Evolutionary conservation across 2,113 vertebrate genomes (phyloP).

Genomic region (Hucho hucho): DNA sequence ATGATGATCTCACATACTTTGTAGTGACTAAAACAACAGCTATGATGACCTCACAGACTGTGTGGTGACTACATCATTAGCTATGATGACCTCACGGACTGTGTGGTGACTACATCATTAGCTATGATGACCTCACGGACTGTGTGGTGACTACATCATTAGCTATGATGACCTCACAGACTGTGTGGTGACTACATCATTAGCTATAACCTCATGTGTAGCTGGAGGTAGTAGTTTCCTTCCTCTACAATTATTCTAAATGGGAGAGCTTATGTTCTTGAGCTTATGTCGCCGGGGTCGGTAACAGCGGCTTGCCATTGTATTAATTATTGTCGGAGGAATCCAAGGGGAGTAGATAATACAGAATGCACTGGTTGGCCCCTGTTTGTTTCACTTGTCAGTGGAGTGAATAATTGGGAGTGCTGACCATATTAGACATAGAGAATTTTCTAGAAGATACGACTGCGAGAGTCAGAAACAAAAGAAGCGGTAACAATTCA

Average conservation of each 20-base stretch:
- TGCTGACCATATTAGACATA: constrained; percentile 81
- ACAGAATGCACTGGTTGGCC: constrained; percentile 76
- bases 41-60: no score
- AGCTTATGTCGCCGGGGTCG: constrained; percentile 67
- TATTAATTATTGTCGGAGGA: constrained; percentile 79
- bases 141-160: no score
- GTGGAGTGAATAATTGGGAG: constrained; percentile 82
- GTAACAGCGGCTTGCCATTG: constrained; percentile 74
- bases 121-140: no score
- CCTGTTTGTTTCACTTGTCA: constrained; percentile 81
- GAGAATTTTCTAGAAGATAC: constrained; percentile 69
- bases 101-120: no score
- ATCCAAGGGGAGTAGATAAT: constrained; percentile 79
- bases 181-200: no score
- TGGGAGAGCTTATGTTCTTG: constrained; percentile 64
- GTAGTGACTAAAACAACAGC: no score
- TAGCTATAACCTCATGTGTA: constrained; percentile 27
- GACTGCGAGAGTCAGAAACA: constrained; percentile 47
- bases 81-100: no score
- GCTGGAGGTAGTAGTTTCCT: constrained; percentile 59
- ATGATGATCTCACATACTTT: no score
- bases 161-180: no score
- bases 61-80: no score
- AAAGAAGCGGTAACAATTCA: constrained; percentile 55
- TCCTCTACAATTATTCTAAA: constrained; percentile 57